A percentile compares a stretch with the other conserved stretches of the same genome.
Evolutionary conservation across 2,888 invertebrate genomes (phyloP).

Genomic region (Lasioglossum lativentre): DNA sequence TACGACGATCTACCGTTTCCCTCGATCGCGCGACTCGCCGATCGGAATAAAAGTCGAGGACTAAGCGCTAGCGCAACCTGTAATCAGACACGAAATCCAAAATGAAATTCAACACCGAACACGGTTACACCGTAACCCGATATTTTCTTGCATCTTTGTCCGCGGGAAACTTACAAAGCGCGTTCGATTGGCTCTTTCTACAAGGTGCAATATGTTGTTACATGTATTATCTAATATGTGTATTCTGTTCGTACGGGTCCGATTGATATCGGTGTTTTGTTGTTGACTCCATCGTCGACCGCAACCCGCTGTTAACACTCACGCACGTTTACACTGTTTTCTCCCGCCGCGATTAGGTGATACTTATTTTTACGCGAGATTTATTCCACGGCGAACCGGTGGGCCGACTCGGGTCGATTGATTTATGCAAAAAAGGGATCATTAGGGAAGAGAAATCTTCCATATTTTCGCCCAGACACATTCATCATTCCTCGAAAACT

Average conservation of each 20-base stretch:
- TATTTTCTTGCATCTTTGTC: constrained; percentile 43
- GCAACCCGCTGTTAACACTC: background rate
- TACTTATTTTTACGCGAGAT: background rate
- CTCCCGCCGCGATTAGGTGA: too few species aligned
- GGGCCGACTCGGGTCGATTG: background rate
- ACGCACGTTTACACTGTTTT: too few species aligned
- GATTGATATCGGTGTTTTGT: background rate
- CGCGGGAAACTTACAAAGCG: constrained; percentile 12
- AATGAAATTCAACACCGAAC: constrained; percentile 47
- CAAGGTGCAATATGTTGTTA: background rate
- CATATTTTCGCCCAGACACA: background rate
- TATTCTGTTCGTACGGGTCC: background rate
- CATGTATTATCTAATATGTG: constrained; percentile 11
- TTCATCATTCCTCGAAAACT: background rate
- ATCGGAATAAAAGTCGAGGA: constrained; percentile 19
- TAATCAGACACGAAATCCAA: constrained; percentile 57
- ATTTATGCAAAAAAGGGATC: background rate
- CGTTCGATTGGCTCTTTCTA: constrained; percentile 22
- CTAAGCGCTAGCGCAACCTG: constrained; percentile 40
- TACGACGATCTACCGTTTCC: background rate
- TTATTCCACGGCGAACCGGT: background rate
- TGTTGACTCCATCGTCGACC: background rate
- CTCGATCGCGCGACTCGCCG: background rate
- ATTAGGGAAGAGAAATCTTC: constrained; percentile 6
- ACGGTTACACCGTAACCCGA: constrained; percentile 33